Percentiles rank a stretch among this genome's conserved stretches.
phyloP scores from a whole-genome alignment of 2,113 vertebrate species.

The Python bivittatus region DNA sequence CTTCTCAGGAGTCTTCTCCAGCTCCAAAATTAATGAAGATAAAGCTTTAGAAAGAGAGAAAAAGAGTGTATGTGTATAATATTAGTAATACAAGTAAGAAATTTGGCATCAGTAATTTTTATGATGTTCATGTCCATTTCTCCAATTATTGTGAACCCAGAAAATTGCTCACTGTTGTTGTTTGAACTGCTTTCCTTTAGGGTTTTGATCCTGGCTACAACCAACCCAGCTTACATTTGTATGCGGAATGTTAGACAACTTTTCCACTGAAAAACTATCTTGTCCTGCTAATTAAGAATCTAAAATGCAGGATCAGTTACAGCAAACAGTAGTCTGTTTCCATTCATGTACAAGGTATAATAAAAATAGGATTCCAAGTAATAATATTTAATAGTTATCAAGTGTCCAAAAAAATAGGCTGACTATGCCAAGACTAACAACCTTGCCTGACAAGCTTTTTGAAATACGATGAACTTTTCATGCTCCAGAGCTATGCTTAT shows the following conservation, averaged over 20 bases:
- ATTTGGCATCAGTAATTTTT: not conserved
- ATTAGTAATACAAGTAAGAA: too few species aligned
- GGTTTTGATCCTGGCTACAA: not conserved
- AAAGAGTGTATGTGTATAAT: too few species aligned
- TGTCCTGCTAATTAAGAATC: not conserved
- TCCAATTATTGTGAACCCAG: not conserved
- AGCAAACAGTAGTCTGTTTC: not conserved
- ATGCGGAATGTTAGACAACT: not conserved
- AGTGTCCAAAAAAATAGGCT: not conserved
- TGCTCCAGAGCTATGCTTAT: not conserved
- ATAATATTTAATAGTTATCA: not conserved
- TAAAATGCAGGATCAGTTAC: not conserved
- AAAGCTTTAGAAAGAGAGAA: too few species aligned
- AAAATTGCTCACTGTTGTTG: not conserved
- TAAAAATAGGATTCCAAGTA: not conserved
- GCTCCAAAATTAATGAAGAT: too few species aligned
- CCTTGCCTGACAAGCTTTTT: not conserved
- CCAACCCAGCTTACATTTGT: not conserved
- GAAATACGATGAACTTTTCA: not conserved
- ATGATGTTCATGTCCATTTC: not conserved
- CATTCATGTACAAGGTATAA: not conserved
- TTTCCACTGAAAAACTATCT: not conserved
- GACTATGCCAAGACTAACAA: not conserved
- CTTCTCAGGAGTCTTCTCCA: too few species aligned
- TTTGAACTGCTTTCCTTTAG: not conserved